Conservation (phyloP, 2,113 vertebrate species). For the Entomyzon cyanotis region DNA sequence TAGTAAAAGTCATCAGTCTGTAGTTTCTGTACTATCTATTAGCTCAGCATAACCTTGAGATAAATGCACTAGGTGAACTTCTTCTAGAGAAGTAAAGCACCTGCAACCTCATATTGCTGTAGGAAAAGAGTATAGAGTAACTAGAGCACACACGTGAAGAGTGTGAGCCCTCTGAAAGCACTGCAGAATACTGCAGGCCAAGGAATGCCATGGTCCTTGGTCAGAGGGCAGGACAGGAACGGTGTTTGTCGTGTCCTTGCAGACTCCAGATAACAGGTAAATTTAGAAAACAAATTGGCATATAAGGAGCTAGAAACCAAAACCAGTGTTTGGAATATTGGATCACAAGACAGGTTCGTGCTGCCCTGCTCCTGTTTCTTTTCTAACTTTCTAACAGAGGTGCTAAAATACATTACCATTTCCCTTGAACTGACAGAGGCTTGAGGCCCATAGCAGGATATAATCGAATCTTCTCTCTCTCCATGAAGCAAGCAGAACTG, state of each 20-base stretch:
- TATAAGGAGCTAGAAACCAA: neutral
- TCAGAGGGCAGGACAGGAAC: neutral
- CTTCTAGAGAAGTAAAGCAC: neutral
- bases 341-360: neutral
- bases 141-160: no score
- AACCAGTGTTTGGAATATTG: neutral
- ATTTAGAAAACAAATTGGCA: neutral
- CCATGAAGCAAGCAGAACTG: neutral
- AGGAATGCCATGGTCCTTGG: neutral
- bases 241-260: neutral
- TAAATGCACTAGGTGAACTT: neutral
- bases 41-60: neutral
- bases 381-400: neutral
- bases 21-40: neutral
- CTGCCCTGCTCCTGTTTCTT: neutral
- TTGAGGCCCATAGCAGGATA: neutral
- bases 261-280: neutral
- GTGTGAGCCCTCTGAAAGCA: neutral
- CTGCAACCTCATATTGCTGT: neutral
- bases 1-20: neutral
- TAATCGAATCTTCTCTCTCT: neutral
- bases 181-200: neutral
- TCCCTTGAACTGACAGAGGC: neutral
- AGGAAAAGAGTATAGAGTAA: neutral
- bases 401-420: neutral